Evolutionary conservation across 2,113 vertebrate genomes (phyloP).

Genomic region (Monarcha castaneiventris): DNA sequence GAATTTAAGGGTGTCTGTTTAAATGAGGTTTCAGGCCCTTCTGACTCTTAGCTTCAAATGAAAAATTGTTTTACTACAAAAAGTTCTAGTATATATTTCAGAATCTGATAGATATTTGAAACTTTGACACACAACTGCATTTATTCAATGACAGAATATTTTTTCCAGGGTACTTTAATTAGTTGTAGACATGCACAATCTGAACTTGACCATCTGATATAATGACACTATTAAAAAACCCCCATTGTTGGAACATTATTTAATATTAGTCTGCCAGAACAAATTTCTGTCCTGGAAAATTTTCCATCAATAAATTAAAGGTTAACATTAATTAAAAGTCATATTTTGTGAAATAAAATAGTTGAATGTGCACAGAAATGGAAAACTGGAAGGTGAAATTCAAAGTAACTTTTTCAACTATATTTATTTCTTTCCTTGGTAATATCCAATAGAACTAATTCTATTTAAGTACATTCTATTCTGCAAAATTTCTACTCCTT

Average conservation of each 20-base stretch:
- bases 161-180: background rate
- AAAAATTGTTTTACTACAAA: background rate
- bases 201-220: background rate
- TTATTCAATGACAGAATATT: background rate
- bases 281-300: background rate
- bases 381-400: background rate
- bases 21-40: background rate
- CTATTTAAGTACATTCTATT: background rate
- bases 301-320: background rate
- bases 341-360: background rate
- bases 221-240: background rate
- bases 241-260: background rate
- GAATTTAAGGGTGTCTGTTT: background rate
- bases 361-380: background rate
- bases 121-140: background rate
- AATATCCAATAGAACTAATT: background rate
- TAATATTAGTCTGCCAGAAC: background rate
- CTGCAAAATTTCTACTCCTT: background rate
- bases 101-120: background rate
- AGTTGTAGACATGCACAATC: background rate
- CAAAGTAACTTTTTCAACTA: background rate
- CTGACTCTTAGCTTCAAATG: background rate
- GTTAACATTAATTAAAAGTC: background rate
- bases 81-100: background rate
- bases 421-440: background rate